phyloP scores from a whole-genome alignment of 1,140 invertebrate genomes.

The Trachymyrmex cornetzi region DNA sequence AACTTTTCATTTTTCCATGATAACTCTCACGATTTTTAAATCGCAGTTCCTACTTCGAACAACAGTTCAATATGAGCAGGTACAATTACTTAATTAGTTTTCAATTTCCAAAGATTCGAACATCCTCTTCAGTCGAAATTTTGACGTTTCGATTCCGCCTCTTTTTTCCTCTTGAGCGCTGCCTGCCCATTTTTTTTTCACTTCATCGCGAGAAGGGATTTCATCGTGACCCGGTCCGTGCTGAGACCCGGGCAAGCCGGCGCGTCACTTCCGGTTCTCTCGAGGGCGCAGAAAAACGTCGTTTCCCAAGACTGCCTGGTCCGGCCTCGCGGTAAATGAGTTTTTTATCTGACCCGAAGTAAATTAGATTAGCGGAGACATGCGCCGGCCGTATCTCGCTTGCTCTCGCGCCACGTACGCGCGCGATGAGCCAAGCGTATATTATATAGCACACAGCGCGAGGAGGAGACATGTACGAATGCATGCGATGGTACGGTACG shows the following conservation, averaged over 20 bases:
- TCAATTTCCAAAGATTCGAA: not conserved
- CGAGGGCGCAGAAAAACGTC: slow-evolving; percentile 36
- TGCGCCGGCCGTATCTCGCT: slow-evolving; percentile 72
- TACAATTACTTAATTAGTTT: slow-evolving; percentile 12
- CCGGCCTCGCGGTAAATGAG: slow-evolving; percentile 76
- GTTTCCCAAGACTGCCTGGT: slow-evolving; percentile 61
- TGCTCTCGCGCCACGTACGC: slow-evolving; percentile 28
- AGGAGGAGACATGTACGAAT: slow-evolving; percentile 13
- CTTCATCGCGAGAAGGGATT: slow-evolving; percentile 21
- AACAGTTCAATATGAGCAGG: not conserved
- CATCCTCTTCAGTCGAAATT: not conserved
- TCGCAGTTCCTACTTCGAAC: not conserved
- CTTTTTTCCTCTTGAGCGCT: not conserved
- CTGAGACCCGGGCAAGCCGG: slow-evolving; percentile 16
- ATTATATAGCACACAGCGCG: not conserved
- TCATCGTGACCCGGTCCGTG: slow-evolving; percentile 37
- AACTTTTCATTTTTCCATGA: not conserved
- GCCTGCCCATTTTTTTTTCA: slow-evolving; percentile 8
- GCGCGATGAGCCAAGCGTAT: slow-evolving; percentile 39
- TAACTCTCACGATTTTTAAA: not conserved
- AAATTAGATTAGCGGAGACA: slow-evolving; percentile 81
- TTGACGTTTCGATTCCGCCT: slow-evolving; percentile 26
- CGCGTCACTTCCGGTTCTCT: slow-evolving; percentile 64
- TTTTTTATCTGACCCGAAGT: slow-evolving; percentile 79
- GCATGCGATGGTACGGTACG: slow-evolving; percentile 36